These are phyloP conservation scores for Entelurus aequoreus DNA, from an alignment of 2,113 vertebrate species.

Conservation along the genomic window DNA sequence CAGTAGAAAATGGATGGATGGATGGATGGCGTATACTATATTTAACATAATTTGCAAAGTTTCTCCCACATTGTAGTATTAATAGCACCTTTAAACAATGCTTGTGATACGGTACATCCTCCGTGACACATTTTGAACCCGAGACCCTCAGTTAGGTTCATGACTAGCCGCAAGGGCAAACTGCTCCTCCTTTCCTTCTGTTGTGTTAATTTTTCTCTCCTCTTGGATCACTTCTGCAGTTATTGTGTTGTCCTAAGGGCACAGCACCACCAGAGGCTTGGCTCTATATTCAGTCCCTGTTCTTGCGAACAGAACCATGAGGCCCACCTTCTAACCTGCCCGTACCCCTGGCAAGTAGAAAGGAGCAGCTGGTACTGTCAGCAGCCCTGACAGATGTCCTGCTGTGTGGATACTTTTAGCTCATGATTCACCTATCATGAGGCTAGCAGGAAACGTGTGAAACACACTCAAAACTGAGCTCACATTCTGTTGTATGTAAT, in stretches of 20 bases:
- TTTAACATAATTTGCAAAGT: not conserved
- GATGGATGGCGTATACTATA: too few relatives aligned
- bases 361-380: constrained; percentile 63
- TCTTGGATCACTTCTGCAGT: constrained; percentile 28
- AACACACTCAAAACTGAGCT: constrained; percentile 8
- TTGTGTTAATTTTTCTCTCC: constrained; percentile 24
- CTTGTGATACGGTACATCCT: constrained; percentile 43
- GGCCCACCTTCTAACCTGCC: constrained; percentile 55
- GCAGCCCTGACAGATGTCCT: constrained; percentile 59
- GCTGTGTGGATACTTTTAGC: constrained; percentile 64
- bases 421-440: constrained; percentile 51
- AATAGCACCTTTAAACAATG: constrained; percentile 32
- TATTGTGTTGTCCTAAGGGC: constrained; percentile 40
- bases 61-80: not conserved
- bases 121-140: constrained; percentile 58
- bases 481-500: not conserved
- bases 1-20: too few relatives aligned
- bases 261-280: constrained; percentile 39
- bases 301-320: constrained; percentile 46
- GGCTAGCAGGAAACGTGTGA: constrained; percentile 7
- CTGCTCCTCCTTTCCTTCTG: constrained; percentile 62
- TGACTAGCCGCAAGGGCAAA: constrained; percentile 47
- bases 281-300: constrained; percentile 43
- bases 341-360: constrained; percentile 58
- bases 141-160: constrained; percentile 40